Base-by-base conservation (phyloP, 2,888 invertebrate species). In the Sphaeridia pumilis region DNA sequence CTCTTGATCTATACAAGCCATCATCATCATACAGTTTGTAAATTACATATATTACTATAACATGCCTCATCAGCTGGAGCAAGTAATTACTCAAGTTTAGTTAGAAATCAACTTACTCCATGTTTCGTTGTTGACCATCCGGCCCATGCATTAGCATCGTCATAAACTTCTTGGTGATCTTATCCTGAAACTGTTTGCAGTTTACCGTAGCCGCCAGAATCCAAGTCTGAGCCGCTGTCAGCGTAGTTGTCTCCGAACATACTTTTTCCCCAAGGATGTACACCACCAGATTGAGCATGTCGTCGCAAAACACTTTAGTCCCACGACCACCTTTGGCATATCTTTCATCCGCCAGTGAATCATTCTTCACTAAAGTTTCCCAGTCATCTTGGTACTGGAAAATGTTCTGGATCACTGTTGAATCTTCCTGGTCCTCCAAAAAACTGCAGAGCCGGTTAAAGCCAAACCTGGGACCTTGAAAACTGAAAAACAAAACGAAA, bases 391-490 rank as follows among this genome's bases (percentile, higher is more conserved):
- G 28, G 27, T 56, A 47, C 14, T 44, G 46, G 21, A 50, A 49
- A 20, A 60, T 52, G 10, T 48, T 45, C 12, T 54, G 26, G n/a
- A 60, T 56, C 14, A 58, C 57, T 5, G 44, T 43, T n/a, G n/a
- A n/a, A 21, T 57, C 53, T 7, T 38, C 12, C 4, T 24, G n/a
- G 5, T 21, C 47, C 3, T 2, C 12, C 28, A 60, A 20, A 34
- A 56, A 58, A 4, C 51, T 51, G 26, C 44, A 50, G 12, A 59
- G 34, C 1, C 56, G 35, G 24, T 52, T 56, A 36, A 58, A 59
- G 20, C 59, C 59, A 54, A 59, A 59, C 1, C 52, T 54, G 4
- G 59, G 59, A 17, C 58, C 46, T n/a, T n/a, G n/a, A n/a, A n/a
- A n/a, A n/a, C n/a, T n/a, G n/a, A n/a, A n/a, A n/a, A n/a, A n/a